Percentiles rank a stretch among this genome's conserved stretches.
Evolutionary conservation across 64 coral and sea anemone species (phyloP).

Genomic region (Catalaphyllia jardinei): DNA sequence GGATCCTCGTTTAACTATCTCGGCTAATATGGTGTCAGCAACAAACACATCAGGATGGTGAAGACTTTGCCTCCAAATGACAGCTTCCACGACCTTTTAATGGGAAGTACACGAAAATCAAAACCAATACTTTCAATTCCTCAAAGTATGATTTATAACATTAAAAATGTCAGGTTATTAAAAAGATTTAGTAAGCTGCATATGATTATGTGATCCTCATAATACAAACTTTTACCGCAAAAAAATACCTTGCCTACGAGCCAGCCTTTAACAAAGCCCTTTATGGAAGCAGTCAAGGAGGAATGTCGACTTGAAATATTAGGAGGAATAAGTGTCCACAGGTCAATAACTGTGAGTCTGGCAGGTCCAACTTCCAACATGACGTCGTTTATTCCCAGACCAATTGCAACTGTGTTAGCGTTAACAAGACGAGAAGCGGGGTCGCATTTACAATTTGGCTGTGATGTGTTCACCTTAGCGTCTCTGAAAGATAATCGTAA

Average conservation of each 20-base stretch:
- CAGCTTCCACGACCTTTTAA: constrained; percentile 37
- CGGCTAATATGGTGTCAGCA: constrained; percentile 23
- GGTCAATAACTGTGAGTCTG: constrained; percentile 45
- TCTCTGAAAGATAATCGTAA: not conserved
- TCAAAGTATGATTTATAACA: too few relatives aligned
- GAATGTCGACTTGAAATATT: constrained; percentile 4
- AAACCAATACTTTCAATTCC: too few relatives aligned
- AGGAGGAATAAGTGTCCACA: constrained; percentile 63
- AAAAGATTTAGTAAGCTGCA: too few relatives aligned
- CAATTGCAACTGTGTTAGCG: not conserved
- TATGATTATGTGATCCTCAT: too few relatives aligned
- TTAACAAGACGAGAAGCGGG: not conserved
- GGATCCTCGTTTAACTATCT: not conserved
- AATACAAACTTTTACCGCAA: not conserved
- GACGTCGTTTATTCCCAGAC: constrained; percentile 34
- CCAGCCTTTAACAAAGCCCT: constrained; percentile 19
- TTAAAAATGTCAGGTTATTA: too few relatives aligned
- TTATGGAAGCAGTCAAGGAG: not conserved
- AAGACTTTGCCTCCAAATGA: constrained; percentile 5
- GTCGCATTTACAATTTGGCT: constrained; percentile 2
- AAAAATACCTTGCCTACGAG: constrained; percentile 32
- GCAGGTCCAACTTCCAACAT: constrained; percentile 49
- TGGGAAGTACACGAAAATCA: not conserved
- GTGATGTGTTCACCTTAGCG: not conserved
- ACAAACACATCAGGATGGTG: constrained; percentile 6